These are phyloP conservation scores for Drosophila setifemur DNA, from an alignment of 1,140 invertebrate species.

Conservation along the genomic window DNA sequence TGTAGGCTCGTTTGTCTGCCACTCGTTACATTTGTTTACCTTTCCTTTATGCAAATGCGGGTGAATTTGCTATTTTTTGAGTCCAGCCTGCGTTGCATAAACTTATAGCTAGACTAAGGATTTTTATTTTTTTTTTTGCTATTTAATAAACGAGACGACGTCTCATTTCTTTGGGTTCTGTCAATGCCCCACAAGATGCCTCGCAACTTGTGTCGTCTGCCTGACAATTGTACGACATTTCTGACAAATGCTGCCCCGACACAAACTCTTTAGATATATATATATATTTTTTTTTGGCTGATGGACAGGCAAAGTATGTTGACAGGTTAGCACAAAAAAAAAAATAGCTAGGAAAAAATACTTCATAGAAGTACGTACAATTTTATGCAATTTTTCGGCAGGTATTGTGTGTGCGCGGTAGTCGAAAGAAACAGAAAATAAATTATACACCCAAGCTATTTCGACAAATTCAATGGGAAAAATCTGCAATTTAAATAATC, in stretches of 20 bases:
- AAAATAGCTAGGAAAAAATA: slow-evolving; percentile 6
- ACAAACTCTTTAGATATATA: slow-evolving; percentile 63
- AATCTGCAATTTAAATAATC: slow-evolving; percentile 79
- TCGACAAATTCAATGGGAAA: slow-evolving; percentile 73
- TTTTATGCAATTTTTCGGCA: slow-evolving; percentile 68
- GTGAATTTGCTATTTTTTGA: slow-evolving; percentile 18
- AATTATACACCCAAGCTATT: slow-evolving; percentile 70
- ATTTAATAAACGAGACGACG: background rate
- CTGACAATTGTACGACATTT: slow-evolving; percentile 76
- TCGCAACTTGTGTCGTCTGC: slow-evolving; percentile 45
- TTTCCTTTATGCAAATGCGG: slow-evolving; percentile 74
- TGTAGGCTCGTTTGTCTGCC: slow-evolving; percentile 74
- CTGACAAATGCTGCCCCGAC: slow-evolving; percentile 72
- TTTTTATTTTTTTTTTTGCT: background rate
- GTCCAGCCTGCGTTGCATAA: slow-evolving; percentile 20
- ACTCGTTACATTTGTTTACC: slow-evolving; percentile 63
- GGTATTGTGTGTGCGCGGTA: slow-evolving; percentile 29
- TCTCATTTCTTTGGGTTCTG: slow-evolving; percentile 35
- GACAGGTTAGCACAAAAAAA: slow-evolving; percentile 45
- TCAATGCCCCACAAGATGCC: slow-evolving; percentile 57
- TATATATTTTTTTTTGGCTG: background rate
- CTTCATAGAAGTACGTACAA: slow-evolving; percentile 40
- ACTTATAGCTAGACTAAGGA: slow-evolving; percentile 7
- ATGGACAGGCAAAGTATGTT: slow-evolving; percentile 61
- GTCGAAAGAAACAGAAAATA: slow-evolving; percentile 42